Evolutionary conservation across 2,113 vertebrate species (phyloP).

Genomic region (Pelmatolapia mariae): DNA sequence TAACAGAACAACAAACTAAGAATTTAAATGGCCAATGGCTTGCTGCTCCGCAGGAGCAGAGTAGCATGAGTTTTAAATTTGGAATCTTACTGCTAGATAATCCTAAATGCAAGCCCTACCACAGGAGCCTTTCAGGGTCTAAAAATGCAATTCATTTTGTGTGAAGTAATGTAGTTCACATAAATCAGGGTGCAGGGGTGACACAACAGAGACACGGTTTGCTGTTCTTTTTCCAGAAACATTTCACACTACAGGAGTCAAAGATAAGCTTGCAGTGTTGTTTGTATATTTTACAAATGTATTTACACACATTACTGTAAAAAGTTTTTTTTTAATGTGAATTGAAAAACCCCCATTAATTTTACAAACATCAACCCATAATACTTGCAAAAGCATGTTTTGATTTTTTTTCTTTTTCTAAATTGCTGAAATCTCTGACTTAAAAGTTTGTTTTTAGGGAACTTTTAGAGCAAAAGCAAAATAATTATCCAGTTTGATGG

Average conservation of each 20-base stretch:
- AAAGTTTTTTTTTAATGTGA: background rate
- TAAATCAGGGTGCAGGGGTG: background rate
- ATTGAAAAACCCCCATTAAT: background rate
- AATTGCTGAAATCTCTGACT: background rate
- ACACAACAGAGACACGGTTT: background rate
- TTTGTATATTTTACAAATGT: background rate
- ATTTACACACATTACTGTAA: background rate
- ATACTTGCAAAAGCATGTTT: background rate
- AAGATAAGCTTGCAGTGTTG: background rate
- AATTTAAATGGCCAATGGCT: background rate
- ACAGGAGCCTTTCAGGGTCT: background rate
- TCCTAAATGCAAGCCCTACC: background rate
- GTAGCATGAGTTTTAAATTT: background rate
- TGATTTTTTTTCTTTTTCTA: background rate
- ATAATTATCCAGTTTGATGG: background rate
- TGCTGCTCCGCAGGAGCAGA: background rate
- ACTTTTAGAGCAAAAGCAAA: background rate
- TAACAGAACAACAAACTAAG: background rate
- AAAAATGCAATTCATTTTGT: background rate
- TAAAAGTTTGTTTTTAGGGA: background rate
- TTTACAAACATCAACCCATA: background rate
- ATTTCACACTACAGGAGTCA: background rate
- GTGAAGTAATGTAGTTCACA: background rate
- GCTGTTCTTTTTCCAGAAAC: background rate
- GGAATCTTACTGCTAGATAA: background rate